Evolutionary conservation across 2,113 vertebrate genomes (phyloP), one percentile per base, ranked within the genome.

Genomic region (Malaclemys terrapin): DNA sequence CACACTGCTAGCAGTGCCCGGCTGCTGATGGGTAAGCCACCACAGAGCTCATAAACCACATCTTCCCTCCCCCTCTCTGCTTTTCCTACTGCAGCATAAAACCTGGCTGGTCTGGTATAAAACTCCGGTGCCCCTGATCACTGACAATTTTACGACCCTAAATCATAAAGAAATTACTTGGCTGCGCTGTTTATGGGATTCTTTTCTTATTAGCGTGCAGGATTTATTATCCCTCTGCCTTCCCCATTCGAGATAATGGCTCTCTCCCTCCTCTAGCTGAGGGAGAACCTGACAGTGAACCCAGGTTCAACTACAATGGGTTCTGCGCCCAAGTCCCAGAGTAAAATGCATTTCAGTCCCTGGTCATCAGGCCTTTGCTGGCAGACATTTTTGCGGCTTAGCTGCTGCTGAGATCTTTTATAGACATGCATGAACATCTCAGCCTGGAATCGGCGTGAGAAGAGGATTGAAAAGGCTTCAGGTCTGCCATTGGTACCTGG

Each of bases 121-220:
- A 91, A 88, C 72, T 69, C 80, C 76, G 1, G 4, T 13, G 87
- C 91, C 90, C 80, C 0, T 7, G 83, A 94, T 1, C 82, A 31
- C 84, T 87, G 94, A 95, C 89, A 93, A 88, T 88, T 96, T 96
- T 93, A 93, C 19, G 78, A 93, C 82, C 86, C 47, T 91, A 84
- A 87, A 95, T 91, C 50, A 84, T 93, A 78, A 94, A 92, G 79
- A 89, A 91, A 96, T 91, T 81, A 93, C 80, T 94, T 38, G 22
- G 80, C 76, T 42, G 24, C 76, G 79, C 83, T 92, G 89, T 91
- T 96, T 79, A 85, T 0, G 1, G 95, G 65, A 90, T 52, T 89
- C 49, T 72, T 89, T 1, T 0, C 94, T 96, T 90, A 93, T 85
- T 91, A 91, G 89, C 80, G 25, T 1, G 29, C 76, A 24, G n/a